These are phyloP conservation scores for Ligdia adustata DNA, from an alignment of 2,888 invertebrate species.

Conservation along the genomic window DNA sequence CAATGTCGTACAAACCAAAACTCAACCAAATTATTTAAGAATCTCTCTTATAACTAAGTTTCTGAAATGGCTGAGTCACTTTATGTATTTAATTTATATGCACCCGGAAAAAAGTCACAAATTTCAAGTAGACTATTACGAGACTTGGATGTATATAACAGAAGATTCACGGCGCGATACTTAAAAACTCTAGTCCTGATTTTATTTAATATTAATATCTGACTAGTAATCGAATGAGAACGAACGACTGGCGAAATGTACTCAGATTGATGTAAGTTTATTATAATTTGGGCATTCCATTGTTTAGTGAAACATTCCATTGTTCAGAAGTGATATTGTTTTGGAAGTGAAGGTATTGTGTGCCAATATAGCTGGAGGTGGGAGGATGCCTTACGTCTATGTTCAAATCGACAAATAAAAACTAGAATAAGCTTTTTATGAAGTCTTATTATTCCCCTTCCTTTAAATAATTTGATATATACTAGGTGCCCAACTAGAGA, in stretches of 20 bases:
- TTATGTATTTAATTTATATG: constrained; percentile 13
- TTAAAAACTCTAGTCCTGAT: constrained; percentile 78
- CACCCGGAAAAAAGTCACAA: constrained; percentile 60
- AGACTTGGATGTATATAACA: constrained; percentile 53
- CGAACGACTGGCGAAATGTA: constrained; percentile 57
- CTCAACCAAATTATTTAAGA: constrained; percentile 22
- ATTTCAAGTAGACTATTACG: constrained; percentile 54
- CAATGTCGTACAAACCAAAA: constrained; percentile 18
- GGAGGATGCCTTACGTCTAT: constrained; percentile 80
- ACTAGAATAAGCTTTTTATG: constrained; percentile 79
- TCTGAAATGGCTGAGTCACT: constrained; percentile 27
- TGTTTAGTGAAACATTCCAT: constrained; percentile 75
- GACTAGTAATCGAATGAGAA: constrained; percentile 59
- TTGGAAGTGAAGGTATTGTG: constrained; percentile 73
- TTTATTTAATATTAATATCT: constrained; percentile 41
- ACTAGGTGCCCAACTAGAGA: no score
- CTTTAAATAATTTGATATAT: no score
- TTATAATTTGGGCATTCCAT: constrained; percentile 64
- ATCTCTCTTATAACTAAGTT: constrained; percentile 19
- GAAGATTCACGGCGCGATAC: constrained; percentile 75
- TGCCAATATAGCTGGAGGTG: constrained; percentile 75
- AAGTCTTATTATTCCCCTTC: constrained; percentile 56
- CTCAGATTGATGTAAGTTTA: constrained; percentile 46
- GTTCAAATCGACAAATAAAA: constrained; percentile 83
- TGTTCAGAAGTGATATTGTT: constrained; percentile 66